A percentile compares a stretch with the other conserved stretches of the same genome.
Evolutionary conservation across 37 sponge, comb jelly and placozoan genomes (phyloP).

Genomic region (Halichondria panicea): DNA sequence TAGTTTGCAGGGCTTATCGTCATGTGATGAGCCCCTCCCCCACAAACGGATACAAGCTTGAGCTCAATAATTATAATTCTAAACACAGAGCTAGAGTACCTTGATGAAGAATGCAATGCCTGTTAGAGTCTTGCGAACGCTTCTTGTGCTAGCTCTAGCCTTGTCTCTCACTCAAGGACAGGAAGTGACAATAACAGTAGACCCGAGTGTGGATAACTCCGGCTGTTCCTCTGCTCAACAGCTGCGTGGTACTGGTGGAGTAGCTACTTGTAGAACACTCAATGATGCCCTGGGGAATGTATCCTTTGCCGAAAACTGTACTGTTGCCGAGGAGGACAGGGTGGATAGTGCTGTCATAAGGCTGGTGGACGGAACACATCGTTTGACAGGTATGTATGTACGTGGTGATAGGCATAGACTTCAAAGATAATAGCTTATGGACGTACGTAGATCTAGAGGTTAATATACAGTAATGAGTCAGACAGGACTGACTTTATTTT

Average conservation of each 20-base stretch:
- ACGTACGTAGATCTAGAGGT: no score
- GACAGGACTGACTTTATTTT: background rate
- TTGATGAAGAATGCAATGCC: no score
- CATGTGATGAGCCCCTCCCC: no score
- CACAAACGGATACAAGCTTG: no score
- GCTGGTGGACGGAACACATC: conserved; percentile 22
- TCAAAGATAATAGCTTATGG: no score
- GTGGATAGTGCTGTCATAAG: background rate
- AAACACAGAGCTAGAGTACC: no score
- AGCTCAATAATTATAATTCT: no score
- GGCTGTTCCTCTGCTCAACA: conserved; percentile 31
- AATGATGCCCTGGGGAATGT: conserved; percentile 23
- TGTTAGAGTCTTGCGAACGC: no score
- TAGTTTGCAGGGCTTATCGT: no score
- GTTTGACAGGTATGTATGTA: conserved; percentile 29
- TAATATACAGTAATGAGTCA: no score
- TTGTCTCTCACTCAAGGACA: background rate
- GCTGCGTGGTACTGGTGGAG: background rate
- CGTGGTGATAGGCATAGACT: no score
- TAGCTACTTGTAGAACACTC: background rate
- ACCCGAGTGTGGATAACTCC: conserved; percentile 39
- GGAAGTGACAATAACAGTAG: conserved; percentile 31
- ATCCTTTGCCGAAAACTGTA: background rate
- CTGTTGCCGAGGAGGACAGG: background rate
- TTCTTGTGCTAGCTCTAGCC: no score